These are phyloP conservation scores for Syndactyla subalaris DNA, from an alignment of 2,797 vertebrate species.

Conservation along the genomic window DNA sequence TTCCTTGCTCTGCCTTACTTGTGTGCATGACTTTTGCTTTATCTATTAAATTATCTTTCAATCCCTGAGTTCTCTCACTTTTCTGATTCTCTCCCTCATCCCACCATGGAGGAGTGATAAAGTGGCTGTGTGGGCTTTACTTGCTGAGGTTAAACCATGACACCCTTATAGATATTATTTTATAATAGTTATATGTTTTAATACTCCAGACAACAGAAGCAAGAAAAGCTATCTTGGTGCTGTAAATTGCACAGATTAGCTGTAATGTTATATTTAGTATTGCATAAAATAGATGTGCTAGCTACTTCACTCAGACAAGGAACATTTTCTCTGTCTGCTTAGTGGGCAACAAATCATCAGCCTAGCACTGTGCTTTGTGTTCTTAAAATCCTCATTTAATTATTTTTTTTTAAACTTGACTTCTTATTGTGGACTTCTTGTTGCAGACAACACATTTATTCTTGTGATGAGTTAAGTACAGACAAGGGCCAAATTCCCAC, in stretches of 20 bases:
- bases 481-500: neutral
- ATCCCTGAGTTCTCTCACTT: neutral
- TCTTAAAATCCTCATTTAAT: neutral
- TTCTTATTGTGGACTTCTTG: neutral
- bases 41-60: neutral
- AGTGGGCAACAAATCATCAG: constrained; percentile 24
- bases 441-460: neutral
- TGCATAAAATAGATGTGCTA: constrained; percentile 27
- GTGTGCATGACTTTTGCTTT: rapidly evolving
- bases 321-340: constrained; percentile 13
- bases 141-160: neutral
- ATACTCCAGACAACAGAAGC: constrained; percentile 35
- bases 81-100: neutral
- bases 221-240: constrained; percentile 25
- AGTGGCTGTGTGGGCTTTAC: neutral
- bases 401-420: too few species aligned
- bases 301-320: neutral
- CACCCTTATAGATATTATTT: constrained; percentile 26
- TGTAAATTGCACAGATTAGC: constrained; percentile 66
- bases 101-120: neutral
- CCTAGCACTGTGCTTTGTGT: neutral
- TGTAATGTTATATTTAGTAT: constrained; percentile 57
- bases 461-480: neutral
- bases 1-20: neutral
- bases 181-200: constrained; percentile 48